Base-by-base conservation (phyloP, 2,888 invertebrate genomes). In the Nycteola revayana region DNA sequence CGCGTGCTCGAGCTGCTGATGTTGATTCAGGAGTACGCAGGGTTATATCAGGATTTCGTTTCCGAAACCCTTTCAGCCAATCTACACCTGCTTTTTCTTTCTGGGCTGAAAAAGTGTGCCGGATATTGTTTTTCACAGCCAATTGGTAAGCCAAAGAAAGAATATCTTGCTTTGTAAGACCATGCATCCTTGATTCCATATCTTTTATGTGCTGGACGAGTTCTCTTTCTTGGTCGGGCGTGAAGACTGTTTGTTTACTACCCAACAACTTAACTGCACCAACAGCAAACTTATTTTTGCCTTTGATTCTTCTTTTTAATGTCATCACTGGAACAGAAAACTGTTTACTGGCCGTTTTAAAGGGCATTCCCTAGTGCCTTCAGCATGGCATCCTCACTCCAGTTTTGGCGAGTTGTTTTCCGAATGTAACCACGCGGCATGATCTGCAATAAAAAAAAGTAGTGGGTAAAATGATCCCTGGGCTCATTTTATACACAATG, bases 361-460 rank as follows among this genome's bases (percentile, higher is more conserved):
- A n/a, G n/a, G n/a, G n/a, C n/a, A n/a, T n/a, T n/a, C n/a, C n/a
- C 9, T 31, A 25, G 24, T 23, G 31, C 31, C 11, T 31, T 31
- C 24, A 30, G 9, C 30, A 30, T 18, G 9, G 18, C 17, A 9
- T 28, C 10, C 18, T 18, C 18, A 28, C 18, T 17, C 10, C 5
- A 8, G 11, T 10, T 10, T 26, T 26, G 9, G 9, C 24, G 24
- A 24, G 10, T 24, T n/a, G n/a, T n/a, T n/a, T n/a, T n/a, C n/a
- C n/a, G n/a, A n/a, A n/a, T n/a, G n/a, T n/a, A n/a, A n/a, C n/a
- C n/a, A n/a, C n/a, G n/a, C n/a, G n/a, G n/a, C n/a, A n/a, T n/a
- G n/a, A n/a, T n/a, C n/a, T n/a, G n/a, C n/a, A n/a, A n/a, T n/a
- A n/a, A n/a, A n/a, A n/a, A n/a, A n/a, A n/a, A n/a, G n/a, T n/a